These are phyloP conservation scores for Ormyrus thymus DNA, from an alignment of 2,888 invertebrate species.

Conservation along the genomic window DNA sequence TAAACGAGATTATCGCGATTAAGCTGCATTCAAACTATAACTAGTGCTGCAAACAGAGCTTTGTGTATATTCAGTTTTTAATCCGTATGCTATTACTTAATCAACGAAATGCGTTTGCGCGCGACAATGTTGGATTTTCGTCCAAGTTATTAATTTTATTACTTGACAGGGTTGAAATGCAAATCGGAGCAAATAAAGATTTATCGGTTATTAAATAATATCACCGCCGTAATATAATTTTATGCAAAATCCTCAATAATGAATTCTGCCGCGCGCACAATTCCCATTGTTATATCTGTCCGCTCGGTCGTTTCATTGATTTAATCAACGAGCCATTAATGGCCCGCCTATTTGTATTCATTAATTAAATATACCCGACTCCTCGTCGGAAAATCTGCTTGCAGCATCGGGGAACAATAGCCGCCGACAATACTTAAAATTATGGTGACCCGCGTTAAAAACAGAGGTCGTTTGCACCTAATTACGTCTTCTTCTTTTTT, in stretches of 20 bases:
- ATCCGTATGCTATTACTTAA: too few species aligned
- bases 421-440: too few species aligned
- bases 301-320: background rate
- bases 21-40: slow-evolving; percentile 10
- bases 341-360: background rate
- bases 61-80: background rate
- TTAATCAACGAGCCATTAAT: slow-evolving; percentile 20
- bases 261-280: slow-evolving; percentile 11
- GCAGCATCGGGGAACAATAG: too few species aligned
- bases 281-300: slow-evolving; percentile 19
- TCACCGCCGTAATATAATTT: background rate
- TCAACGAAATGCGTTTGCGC: too few species aligned
- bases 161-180: background rate
- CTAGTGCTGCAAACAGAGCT: background rate
- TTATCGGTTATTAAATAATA: background rate
- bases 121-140: too few species aligned
- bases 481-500: too few species aligned
- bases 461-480: background rate
- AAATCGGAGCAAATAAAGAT: background rate
- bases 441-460: background rate
- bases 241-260: slow-evolving; percentile 33
- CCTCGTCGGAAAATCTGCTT: too few species aligned
- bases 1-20: slow-evolving; percentile 31
- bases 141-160: background rate
- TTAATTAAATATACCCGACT: slow-evolving; percentile 17